Percentiles rank a stretch among this genome's conserved stretches.
These are phyloP conservation scores for Euura lappo DNA, from an alignment of 1,140 invertebrate species.

Conservation along the genomic window DNA sequence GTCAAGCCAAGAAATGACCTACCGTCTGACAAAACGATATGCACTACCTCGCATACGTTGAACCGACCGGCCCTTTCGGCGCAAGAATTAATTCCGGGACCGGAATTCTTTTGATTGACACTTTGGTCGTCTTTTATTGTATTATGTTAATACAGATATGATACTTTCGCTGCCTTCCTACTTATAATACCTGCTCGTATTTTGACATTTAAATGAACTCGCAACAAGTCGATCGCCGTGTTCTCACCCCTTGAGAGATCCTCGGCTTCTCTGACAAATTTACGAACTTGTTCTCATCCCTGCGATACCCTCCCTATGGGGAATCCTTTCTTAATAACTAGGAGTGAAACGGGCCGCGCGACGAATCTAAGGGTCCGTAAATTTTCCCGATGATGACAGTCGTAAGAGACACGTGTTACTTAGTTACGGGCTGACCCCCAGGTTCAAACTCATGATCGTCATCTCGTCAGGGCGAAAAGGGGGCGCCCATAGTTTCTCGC, in stretches of 20 bases:
- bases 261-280: conserved; percentile 16
- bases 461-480: conserved; percentile 21
- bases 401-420: conserved; percentile 56
- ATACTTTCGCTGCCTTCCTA: conserved; percentile 33
- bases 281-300: neutral
- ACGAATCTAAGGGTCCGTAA: conserved; percentile 50
- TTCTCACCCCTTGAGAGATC: conserved; percentile 31
- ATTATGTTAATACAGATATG: conserved; percentile 58
- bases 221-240: conserved; percentile 17
- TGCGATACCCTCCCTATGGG: neutral
- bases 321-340: conserved; percentile 2
- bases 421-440: conserved; percentile 41
- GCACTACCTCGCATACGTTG: conserved; percentile 25
- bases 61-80: neutral
- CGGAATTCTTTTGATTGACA: conserved; percentile 54
- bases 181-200: conserved; percentile 39
- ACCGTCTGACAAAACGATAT: conserved; percentile 36
- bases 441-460: conserved; percentile 27
- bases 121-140: conserved; percentile 31
- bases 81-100: conserved; percentile 7
- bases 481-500: conserved; percentile 11
- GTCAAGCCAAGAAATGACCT: conserved; percentile 24
- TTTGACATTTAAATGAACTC: conserved; percentile 57
- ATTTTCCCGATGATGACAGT: conserved; percentile 44
- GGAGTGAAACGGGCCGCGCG: conserved; percentile 27